Evolutionary conservation across 1,140 invertebrate genomes (phyloP), one percentile per base, ranked within the genome.

Genomic region (Drosophila pachea): DNA sequence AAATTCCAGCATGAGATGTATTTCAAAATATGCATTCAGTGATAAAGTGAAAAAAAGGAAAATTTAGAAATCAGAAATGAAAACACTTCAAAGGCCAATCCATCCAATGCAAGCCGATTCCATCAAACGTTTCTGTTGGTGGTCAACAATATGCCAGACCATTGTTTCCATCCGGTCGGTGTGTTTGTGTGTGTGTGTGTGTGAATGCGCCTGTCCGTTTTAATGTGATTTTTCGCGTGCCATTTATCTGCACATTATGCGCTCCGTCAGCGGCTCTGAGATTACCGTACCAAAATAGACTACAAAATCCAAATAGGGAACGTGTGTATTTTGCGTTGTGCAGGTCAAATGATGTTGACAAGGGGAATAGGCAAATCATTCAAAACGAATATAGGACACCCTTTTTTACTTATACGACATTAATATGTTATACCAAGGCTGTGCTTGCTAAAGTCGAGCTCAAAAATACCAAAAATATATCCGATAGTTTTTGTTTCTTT

Each of bases 41-140:
- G 31, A 2, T 22, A 22, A 22, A 22, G 31, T 36, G n/a, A 62
- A 22, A 22, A 22, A 22, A 3, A 40, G 49, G 43, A 53, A 33
- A 59, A 36, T 22, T 22, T 22, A 22, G 22, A 22, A 22, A 22
- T 22, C 22, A 29, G 6, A 11, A 31, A 32, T 12, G 4, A 33
- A 42, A 54, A 11, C 16, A 50, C 9, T 32, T 83, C 66, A 76
- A 76, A 69, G 71, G 62, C 16, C 38, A 50, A 65, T 61, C 43
- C 64, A 55, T 66, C 68, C 55, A 60, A 71, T 67, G 56, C 16
- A 54, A 55, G 45, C 16, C 42, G 42, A 66, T 66, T 53, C 52
- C 58, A 11, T 52, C 48, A 70, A 53, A 48, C 52, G 47, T 49
- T 67, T 60, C 49, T 49, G 40, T 43, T 42, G 29, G 64, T 14